A percentile compares a stretch with the other conserved stretches of the same genome.
Evolutionary conservation across 2,113 vertebrate species (phyloP).

Genomic region (Ailuropoda melanoleuca): DNA sequence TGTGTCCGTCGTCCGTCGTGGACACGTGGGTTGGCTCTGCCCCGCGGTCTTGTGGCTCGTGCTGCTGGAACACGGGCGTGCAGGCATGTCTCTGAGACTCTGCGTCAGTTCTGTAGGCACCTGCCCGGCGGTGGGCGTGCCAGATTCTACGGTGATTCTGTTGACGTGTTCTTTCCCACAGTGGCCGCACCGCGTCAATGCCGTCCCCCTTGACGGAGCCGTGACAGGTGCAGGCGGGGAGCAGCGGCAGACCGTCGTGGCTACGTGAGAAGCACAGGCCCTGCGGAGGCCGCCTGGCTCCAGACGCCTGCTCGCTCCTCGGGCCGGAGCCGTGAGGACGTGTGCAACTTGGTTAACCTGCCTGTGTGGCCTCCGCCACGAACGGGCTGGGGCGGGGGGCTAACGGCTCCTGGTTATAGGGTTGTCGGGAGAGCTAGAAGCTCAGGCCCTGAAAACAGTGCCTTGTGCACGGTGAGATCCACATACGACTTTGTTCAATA

Average conservation of each 20-base stretch:
- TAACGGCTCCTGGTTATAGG: not conserved
- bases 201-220: accelerated
- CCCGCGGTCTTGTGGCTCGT: no score
- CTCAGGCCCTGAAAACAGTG: not conserved
- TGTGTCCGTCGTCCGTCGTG: accelerated
- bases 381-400: not conserved
- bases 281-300: not conserved
- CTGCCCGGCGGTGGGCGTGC: not conserved
- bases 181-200: accelerated
- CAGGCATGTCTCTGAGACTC: no score
- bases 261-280: accelerated
- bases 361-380: not conserved
- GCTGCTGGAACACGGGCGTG: not conserved
- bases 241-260: not conserved
- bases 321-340: not conserved
- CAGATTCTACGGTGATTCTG: not conserved
- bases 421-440: no score
- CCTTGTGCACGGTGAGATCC: not conserved
- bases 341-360: no score
- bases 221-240: accelerated
- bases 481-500: not conserved
- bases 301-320: not conserved
- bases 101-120: not conserved
- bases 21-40: not conserved
- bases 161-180: not conserved